Evolutionary conservation across 2,888 invertebrate species (phyloP).

Genomic region (Quadroppia sp.): DNA sequence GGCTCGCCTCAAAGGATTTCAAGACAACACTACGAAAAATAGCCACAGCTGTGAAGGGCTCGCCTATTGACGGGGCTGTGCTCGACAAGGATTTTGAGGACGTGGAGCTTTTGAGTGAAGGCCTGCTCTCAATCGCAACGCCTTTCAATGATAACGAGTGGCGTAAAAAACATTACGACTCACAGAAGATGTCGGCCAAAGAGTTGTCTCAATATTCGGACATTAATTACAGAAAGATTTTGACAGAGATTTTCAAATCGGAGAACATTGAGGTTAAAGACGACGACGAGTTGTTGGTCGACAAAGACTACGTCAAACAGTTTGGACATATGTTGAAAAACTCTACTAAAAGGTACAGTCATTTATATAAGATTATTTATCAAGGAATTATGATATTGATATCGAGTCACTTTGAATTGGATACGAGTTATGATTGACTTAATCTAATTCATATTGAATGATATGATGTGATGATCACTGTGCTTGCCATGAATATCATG

Average conservation of each 20-base stretch:
- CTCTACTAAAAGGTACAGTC: neutral
- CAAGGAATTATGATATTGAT: neutral
- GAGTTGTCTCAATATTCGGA: neutral
- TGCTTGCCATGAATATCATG: too few species aligned
- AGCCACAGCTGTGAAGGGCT: neutral
- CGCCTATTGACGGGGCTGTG: neutral
- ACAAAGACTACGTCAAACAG: constrained; percentile 20
- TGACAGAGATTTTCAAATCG: neutral
- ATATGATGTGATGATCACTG: too few species aligned
- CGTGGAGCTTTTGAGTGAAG: neutral
- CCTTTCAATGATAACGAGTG: neutral
- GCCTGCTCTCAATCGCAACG: neutral
- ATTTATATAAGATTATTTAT: neutral
- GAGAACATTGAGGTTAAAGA: neutral
- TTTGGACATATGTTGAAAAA: neutral
- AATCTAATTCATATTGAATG: too few species aligned
- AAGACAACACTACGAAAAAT: too few species aligned
- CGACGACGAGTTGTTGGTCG: neutral
- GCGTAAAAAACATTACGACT: neutral
- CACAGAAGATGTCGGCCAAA: neutral
- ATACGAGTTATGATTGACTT: too few species aligned
- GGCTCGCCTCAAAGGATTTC: too few species aligned
- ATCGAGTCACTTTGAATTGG: neutral
- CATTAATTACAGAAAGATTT: neutral
- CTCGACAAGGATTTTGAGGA: neutral